phyloP scores from a whole-genome alignment of 1,140 invertebrate genomes.

The Cyclina sinensis region DNA sequence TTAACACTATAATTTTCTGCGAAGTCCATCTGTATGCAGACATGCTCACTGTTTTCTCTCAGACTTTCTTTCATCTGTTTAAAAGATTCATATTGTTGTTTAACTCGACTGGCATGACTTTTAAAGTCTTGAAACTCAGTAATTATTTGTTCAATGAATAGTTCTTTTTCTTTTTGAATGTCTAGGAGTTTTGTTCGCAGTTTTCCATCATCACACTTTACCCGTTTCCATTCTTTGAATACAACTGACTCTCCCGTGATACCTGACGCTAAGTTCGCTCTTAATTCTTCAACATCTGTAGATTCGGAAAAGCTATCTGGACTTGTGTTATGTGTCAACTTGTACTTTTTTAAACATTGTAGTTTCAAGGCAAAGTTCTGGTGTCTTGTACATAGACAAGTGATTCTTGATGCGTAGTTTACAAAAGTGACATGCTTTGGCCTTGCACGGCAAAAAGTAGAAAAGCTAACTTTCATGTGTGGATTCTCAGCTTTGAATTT shows the following conservation, averaged over 20 bases:
- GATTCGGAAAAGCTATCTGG: conserved; percentile 22
- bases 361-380: conserved; percentile 43
- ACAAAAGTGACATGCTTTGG: too few relatives aligned
- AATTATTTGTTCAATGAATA: background rate
- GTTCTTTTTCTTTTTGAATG: conserved; percentile 3
- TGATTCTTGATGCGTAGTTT: conserved; percentile 34
- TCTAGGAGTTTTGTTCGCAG: conserved; percentile 35
- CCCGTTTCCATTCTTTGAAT: conserved; percentile 60
- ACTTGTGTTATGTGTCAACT: conserved; percentile 15
- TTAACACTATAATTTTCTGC: conserved; percentile 67
- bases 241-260: background rate
- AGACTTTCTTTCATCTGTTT: conserved; percentile 66
- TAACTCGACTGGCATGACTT: conserved; percentile 32
- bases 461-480: conserved; percentile 33
- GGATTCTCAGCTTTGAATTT: conserved; percentile 50
- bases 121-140: conserved; percentile 48
- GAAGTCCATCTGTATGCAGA: conserved; percentile 66
- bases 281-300: background rate
- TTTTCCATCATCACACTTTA: conserved; percentile 49
- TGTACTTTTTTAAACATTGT: conserved; percentile 3
- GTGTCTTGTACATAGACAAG: conserved; percentile 45
- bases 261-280: background rate
- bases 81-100: conserved; percentile 55
- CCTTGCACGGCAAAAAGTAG: conserved; percentile 25
- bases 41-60: conserved; percentile 20